Conservation (phyloP, 1,140 invertebrate species). For the Trichonephila clavipes region DNA sequence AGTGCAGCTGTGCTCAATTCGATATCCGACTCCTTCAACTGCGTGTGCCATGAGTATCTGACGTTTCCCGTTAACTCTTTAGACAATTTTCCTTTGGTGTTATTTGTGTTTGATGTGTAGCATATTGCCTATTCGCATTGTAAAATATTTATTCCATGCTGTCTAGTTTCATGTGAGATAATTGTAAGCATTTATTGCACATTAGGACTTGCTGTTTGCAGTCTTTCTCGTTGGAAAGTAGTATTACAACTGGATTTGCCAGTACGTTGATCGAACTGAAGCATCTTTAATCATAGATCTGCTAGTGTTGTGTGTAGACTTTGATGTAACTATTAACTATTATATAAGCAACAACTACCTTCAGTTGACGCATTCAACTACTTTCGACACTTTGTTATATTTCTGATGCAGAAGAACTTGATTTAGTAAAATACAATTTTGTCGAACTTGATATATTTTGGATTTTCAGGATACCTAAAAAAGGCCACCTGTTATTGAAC, state of each 20-base stretch:
- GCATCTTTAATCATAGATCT: neutral
- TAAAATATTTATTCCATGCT: neutral
- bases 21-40: neutral
- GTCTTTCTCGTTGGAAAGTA: too few species aligned
- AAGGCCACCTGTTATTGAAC: slow-evolving; percentile 3
- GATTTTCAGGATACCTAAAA: neutral
- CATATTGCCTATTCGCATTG: neutral
- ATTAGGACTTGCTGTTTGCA: neutral
- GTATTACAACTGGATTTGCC: neutral
- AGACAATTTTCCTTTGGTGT: neutral
- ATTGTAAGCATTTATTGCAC: neutral
- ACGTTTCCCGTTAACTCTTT: neutral
- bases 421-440: neutral
- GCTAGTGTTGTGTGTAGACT: neutral
- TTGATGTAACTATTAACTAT: neutral
- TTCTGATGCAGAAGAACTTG: neutral
- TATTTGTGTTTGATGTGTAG: neutral
- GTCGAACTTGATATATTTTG: neutral
- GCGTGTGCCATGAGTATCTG: neutral
- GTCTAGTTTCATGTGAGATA: neutral
- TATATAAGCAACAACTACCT: neutral
- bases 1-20: neutral
- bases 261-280: neutral
- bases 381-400: neutral
- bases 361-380: neutral